These are phyloP conservation scores for Ypsolopha sequella DNA, from an alignment of 2,888 invertebrate species.

Conservation along the genomic window DNA sequence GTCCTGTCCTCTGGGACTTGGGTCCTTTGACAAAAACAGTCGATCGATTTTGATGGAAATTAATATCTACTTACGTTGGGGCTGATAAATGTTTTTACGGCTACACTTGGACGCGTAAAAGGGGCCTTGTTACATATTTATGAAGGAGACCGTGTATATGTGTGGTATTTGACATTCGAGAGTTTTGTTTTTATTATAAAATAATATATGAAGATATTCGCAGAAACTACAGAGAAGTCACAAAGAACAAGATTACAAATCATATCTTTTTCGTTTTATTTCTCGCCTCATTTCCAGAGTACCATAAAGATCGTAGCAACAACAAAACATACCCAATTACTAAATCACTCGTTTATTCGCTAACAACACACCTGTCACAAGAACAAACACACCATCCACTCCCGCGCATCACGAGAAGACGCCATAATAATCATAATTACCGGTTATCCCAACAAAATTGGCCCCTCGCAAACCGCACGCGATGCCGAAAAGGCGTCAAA, in stretches of 20 bases:
- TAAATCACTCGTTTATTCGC: no score
- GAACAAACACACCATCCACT: slow-evolving; percentile 47
- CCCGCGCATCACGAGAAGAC: slow-evolving; percentile 21
- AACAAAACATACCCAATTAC: no score
- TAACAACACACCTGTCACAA: slow-evolving; percentile 33
- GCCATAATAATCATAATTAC: slow-evolving; percentile 27
- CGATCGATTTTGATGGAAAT: slow-evolving; percentile 49
- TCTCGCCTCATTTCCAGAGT: no score
- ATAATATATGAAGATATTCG: no score
- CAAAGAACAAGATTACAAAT: no score
- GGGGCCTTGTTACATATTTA: slow-evolving; percentile 14
- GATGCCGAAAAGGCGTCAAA: slow-evolving; percentile 56
- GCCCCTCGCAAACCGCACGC: slow-evolving; percentile 41
- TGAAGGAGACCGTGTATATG: slow-evolving; percentile 18
- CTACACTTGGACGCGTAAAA: not conserved
- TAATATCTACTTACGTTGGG: slow-evolving; percentile 27
- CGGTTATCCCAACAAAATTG: slow-evolving; percentile 31
- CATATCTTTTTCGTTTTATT: no score
- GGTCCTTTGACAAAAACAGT: slow-evolving; percentile 47
- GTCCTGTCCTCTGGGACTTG: slow-evolving; percentile 36
- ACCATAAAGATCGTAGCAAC: no score
- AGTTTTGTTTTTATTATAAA: no score
- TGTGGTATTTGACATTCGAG: no score
- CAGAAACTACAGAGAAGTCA: no score
- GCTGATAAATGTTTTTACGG: not conserved